Base-by-base conservation (phyloP, 2,113 vertebrate species). In the Coryphaenoides rupestris region DNA sequence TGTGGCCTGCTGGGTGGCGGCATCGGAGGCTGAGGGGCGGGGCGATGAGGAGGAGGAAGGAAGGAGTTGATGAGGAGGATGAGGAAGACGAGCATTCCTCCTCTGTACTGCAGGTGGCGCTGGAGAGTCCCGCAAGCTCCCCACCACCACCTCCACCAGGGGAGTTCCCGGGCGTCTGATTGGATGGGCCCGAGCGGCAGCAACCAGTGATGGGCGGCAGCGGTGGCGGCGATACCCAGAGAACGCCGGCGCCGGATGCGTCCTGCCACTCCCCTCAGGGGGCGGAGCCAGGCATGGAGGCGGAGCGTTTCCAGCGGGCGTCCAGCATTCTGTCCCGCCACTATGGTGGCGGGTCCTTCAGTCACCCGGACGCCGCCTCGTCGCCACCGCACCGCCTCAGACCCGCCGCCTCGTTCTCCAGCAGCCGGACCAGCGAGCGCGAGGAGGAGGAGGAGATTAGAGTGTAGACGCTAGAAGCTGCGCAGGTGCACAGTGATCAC, bases 371-470 rank as follows among this genome's bases (percentile, higher is more conserved):
- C 54, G 14, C 22, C 7, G 21, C 14, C 3, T 14, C 19, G 2
- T 10, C 14, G 7, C 21, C 54, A 15, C 13, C 21, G 4, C 54
- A 14, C 13, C 12, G 54, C 14, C 54, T 50, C 47, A 17, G 47
- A 1, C 3, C 21, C 54, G 4, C 54, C 1, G 4, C 19, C 10
- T 15, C 54, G 14, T 21, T 55, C 54, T 21, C 21, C 14, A 12
- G 54, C 14, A 16, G 54, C 21, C 54, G 21, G 14, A 24, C 10
- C 4, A 3, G 13, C 21, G 3, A 14, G 21, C 21, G 12, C 14
- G 54, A 55, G 21, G 54, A 55, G 19, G n/a, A n/a, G n/a, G 54
- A 55, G 21, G 54, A 55, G 54, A 24, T 55, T 21, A 55, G 23
- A 22, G 19, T 55, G 14, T 55, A 22, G 21, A 23, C 13, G 19